Percentiles rank a stretch among this genome's conserved stretches.
phyloP scores from a whole-genome alignment of 2,113 vertebrate species.

The Cynocephalus volans region DNA sequence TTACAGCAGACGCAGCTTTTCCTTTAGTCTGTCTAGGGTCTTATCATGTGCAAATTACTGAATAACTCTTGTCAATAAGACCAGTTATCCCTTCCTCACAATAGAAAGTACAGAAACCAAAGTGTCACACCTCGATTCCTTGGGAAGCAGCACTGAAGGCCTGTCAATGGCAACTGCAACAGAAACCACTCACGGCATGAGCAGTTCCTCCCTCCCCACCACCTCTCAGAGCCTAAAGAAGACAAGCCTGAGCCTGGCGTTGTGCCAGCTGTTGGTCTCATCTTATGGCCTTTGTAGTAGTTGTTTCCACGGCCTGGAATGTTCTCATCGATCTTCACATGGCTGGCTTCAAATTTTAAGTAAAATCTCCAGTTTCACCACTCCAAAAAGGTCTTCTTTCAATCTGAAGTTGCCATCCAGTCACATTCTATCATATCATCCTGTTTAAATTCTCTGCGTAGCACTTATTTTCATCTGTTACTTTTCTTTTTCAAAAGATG shows the following conservation, averaged over 20 bases:
- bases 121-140: neutral
- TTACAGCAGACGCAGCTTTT: neutral
- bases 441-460: neutral
- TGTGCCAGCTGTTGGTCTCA: neutral
- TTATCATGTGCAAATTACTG: neutral
- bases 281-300: neutral
- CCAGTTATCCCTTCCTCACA: constrained; percentile 30
- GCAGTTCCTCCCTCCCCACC: neutral
- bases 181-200: neutral
- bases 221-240: neutral
- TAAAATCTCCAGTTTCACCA: neutral
- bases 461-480: neutral
- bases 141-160: neutral
- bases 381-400: neutral
- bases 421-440: neutral
- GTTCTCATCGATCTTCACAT: neutral
- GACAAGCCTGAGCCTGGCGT: neutral
- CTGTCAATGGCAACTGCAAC: neutral
- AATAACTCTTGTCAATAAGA: constrained; percentile 51
- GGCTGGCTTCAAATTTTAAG: neutral
- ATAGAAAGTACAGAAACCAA: constrained; percentile 65
- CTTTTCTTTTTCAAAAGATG: neutral
- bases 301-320: neutral
- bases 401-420: neutral
- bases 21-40: neutral